Conservation (phyloP, 2,113 vertebrate genomes). For the Hypanus sabinus region DNA sequence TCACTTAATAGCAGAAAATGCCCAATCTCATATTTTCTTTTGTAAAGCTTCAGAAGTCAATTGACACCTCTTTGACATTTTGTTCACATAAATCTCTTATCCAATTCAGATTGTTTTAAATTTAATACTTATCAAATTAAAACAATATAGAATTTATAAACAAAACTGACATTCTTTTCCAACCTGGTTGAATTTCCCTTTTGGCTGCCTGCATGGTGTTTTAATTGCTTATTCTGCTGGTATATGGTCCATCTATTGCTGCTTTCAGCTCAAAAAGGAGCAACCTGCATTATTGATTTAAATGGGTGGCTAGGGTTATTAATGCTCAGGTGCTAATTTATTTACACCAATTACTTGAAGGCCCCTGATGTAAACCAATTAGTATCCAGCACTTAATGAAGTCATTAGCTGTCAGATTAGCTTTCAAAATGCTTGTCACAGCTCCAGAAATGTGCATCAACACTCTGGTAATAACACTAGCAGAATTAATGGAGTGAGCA, state of each 20-base stretch:
- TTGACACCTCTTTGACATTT: constrained; percentile 11
- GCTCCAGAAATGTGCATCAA: constrained; percentile 64
- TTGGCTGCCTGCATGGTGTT: constrained; percentile 51
- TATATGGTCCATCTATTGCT: constrained; percentile 51
- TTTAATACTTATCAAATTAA: constrained; percentile 32
- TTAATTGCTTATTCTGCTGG: constrained; percentile 55
- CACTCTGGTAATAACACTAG: constrained; percentile 85
- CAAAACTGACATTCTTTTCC: constrained; percentile 44
- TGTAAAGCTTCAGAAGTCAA: not conserved
- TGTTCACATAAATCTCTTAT: not conserved
- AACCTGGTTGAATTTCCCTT: constrained; percentile 50
- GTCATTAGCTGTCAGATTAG: constrained; percentile 96
- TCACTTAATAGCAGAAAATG: constrained; percentile 14
- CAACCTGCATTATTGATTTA: constrained; percentile 50
- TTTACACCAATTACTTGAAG: constrained; percentile 93
- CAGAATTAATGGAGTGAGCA: constrained; percentile 89
- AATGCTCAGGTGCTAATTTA: constrained; percentile 89
- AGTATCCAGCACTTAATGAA: constrained; percentile 86
- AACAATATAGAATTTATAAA: constrained; percentile 40
- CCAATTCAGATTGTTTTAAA: constrained; percentile 17
- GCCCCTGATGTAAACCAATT: constrained; percentile 92
- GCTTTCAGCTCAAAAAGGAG: constrained; percentile 52
- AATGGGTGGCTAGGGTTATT: constrained; percentile 54
- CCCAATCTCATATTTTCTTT: constrained; percentile 28
- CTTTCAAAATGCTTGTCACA: constrained; percentile 79